Base-by-base conservation (phyloP, 2,797 vertebrate species). In the Distichodus sexfasciatus region DNA sequence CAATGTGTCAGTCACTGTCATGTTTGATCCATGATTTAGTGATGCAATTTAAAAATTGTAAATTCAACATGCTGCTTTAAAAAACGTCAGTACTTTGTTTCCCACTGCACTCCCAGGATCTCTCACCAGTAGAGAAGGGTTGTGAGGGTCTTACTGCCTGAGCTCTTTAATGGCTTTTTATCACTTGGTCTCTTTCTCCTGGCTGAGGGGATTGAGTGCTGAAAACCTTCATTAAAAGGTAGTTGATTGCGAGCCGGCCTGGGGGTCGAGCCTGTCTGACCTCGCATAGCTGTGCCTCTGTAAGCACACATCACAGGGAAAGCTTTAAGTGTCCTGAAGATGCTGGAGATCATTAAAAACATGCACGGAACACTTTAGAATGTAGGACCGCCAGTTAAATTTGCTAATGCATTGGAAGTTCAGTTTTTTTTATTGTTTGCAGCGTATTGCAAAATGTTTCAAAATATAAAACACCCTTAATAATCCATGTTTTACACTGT, bases 191-290 rank as follows among this genome's bases (percentile, higher is more conserved):
- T 40, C 47, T 65, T 69, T 62, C 75, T 73, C 75, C 53, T 63
- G 66, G 59, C 51, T 74, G 71, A 70, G 75, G 66, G 80, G 50
- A 69, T 66, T 77, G 73, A 74, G 61, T 21, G 0, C 33, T 67
- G 44, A 67, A 67, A 61, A 46, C 69, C 80, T 84, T 87, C 80
- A 82, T 85, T 77, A 86, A 81, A 70, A 54, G 76, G 75, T 69
- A 64, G 79, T 85, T 81, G 79, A 82, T 66, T 69, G 50, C 57
- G 59, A 66, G 44, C 50, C 66, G 31, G 72, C 57, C 19, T 23
- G 2, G 60, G 72, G 69, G 74, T 68, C 69, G 23, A 71, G 63
- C 4, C 23, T 12, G 36, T 21, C 0, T 43, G 61, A 75, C 72
- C 75, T 21, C 28, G 23, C 64, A 38, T 58, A 11, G n/a, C 21